Base-by-base conservation (phyloP, 2,797 vertebrate genomes). In the Danionella dracula region DNA sequence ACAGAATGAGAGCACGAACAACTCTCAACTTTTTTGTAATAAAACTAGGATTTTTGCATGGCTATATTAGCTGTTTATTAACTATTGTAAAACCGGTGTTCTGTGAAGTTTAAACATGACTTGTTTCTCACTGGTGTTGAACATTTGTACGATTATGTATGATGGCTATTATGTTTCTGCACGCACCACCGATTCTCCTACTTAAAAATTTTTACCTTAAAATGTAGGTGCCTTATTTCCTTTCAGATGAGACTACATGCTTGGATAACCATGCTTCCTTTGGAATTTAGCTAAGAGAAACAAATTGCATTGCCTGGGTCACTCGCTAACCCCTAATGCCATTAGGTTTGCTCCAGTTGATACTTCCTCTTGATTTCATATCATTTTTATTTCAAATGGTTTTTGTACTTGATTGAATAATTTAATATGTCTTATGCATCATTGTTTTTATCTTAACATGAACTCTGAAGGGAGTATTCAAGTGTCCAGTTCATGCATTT, bases 1-100 rank as follows among this genome's bases (percentile, higher is more conserved):
- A 63, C 67, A 66, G 51, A 73, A 75, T 72, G 38, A 50, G 65
- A 65, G 20, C 68, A 62, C 4, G 37, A 65, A 70, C 8, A 12
- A 49, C 37, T 38, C 15, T 29, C 23, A 32, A 27, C 16, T 5
- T 11, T 16, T 23, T 48, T 49, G 23, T 31, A 49, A 16, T 50
- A 20, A 53, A 46, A 38, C 31, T 34, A 15, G 9, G 35, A 8
- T 38, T 40, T n/a, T 8, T 5, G 32, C n/a, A 21, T 1, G 32
- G 17, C n/a, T 8, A 23, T 23, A 16, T 21, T 51, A n/a, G 9
- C 10, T 62, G 34, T 23, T 27, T 4, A 38, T 8, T 19, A 13
- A 8, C 12, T n/a, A n/a, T n/a, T n/a, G n/a, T n/a, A n/a, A n/a
- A n/a, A n/a, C n/a, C n/a, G n/a, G n/a, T n/a, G n/a, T n/a, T n/a